phyloP scores from a whole-genome alignment of 2,113 vertebrate species.

The Neopipo cinnamomea region DNA sequence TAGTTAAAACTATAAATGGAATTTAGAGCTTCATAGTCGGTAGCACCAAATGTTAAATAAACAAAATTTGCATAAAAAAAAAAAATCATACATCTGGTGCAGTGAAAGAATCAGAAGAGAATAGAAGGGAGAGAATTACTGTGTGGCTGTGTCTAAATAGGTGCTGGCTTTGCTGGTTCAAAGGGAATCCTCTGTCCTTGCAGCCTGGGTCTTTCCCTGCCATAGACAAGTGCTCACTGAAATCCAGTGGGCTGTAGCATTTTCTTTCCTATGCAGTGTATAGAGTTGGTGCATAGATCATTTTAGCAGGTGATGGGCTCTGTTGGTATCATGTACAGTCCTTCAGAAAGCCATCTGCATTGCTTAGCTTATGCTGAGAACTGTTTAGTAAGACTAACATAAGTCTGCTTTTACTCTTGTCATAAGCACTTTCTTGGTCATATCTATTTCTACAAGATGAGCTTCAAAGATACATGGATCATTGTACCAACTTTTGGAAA shows the following conservation, averaged over 20 bases:
- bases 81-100: neutral
- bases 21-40: neutral
- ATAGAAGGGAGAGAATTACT: neutral
- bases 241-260: neutral
- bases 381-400: neutral
- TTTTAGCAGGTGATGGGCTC: neutral
- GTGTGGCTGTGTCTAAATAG: neutral
- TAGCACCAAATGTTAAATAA: neutral
- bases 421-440: neutral
- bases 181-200: neutral
- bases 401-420: neutral
- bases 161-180: neutral
- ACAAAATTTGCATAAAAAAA: neutral
- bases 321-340: neutral
- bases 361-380: neutral
- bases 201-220: neutral
- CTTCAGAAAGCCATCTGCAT: neutral
- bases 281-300: accelerated
- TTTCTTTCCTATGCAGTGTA: neutral
- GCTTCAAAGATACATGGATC: neutral
- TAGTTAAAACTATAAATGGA: neutral
- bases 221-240: neutral
- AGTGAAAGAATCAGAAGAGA: neutral
- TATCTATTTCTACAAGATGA: neutral
- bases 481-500: neutral